Evolutionary conservation across 1,140 invertebrate species (phyloP).

Genomic region (Metaphire vulgaris): DNA sequence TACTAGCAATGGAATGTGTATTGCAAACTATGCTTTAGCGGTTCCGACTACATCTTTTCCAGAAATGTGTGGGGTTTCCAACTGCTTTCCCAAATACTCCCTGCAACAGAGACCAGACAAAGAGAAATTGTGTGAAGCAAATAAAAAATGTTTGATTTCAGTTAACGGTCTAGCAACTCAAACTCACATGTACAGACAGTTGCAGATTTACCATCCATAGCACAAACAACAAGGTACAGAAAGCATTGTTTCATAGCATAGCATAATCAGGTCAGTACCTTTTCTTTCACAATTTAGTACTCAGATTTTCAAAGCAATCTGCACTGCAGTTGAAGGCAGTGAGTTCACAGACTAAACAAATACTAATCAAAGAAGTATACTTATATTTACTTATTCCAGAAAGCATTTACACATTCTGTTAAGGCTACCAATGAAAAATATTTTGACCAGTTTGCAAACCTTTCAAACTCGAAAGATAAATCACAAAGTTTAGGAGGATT

Average conservation of each 20-base stretch:
- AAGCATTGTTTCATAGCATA: background rate
- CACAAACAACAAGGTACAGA: background rate
- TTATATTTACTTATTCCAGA: too few relatives aligned
- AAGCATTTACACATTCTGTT: too few relatives aligned
- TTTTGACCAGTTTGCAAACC: too few relatives aligned
- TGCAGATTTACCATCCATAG: too few relatives aligned
- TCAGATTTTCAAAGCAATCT: too few relatives aligned
- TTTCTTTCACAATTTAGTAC: too few relatives aligned
- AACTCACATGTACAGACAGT: background rate
- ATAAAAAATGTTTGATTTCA: background rate
- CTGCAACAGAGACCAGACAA: constrained; percentile 53
- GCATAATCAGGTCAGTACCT: background rate
- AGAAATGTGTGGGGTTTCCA: constrained; percentile 59
- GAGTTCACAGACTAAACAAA: too few relatives aligned
- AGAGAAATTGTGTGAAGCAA: constrained; percentile 1
- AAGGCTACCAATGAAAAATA: too few relatives aligned
- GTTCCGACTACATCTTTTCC: background rate
- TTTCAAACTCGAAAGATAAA: too few relatives aligned
- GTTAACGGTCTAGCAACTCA: background rate
- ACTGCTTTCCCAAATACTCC: constrained; percentile 92
- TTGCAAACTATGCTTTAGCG: background rate
- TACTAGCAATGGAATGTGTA: background rate
- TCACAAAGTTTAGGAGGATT: too few relatives aligned
- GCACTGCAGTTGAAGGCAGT: too few relatives aligned
- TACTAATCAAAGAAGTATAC: too few relatives aligned